Conservation (phyloP, 92 coral and sea anemone species). For the Paramuricea clavata region DNA sequence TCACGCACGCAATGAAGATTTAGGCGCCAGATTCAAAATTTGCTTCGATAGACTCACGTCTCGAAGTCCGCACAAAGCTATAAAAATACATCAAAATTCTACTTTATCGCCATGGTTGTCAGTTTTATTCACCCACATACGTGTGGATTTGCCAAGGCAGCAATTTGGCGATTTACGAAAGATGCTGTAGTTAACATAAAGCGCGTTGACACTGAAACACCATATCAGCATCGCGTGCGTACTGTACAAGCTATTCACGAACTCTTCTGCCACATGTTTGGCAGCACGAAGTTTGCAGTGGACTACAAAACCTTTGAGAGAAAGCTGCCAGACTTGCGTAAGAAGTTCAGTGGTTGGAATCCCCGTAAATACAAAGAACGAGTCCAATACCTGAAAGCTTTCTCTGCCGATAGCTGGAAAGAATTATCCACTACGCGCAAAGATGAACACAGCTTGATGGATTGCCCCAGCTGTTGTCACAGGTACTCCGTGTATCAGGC, state of each 20-base stretch:
- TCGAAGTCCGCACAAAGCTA: too few species aligned
- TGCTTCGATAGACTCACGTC: too few species aligned
- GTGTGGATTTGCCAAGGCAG: constrained; percentile 5
- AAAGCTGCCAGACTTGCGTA: constrained; percentile 12
- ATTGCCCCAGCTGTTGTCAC: constrained; percentile 6
- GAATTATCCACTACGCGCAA: constrained; percentile 4
- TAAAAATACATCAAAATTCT: neutral
- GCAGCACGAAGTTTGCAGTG: constrained; percentile 3
- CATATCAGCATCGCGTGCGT: constrained; percentile 16
- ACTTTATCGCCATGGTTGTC: neutral
- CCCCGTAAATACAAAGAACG: constrained; percentile 12
- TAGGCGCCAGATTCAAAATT: too few species aligned
- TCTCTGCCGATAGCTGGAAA: too few species aligned
- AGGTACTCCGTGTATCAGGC: too few species aligned
- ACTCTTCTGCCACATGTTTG: too few species aligned
- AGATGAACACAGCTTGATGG: constrained; percentile 6
- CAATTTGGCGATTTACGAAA: too few species aligned
- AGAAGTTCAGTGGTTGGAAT: constrained; percentile 9
- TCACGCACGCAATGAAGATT: too few species aligned
- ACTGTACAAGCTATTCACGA: neutral
- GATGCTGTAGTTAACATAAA: too few species aligned
- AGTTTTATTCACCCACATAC: constrained; percentile 9
- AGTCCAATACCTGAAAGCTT: too few species aligned
- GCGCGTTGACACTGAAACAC: constrained; percentile 6
- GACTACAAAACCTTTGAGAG: constrained; percentile 7